A percentile compares a stretch with the other conserved stretches of the same genome.
Evolutionary conservation across 2,113 vertebrate species (phyloP).

Genomic region (Herpailurus yagouaroundi): DNA sequence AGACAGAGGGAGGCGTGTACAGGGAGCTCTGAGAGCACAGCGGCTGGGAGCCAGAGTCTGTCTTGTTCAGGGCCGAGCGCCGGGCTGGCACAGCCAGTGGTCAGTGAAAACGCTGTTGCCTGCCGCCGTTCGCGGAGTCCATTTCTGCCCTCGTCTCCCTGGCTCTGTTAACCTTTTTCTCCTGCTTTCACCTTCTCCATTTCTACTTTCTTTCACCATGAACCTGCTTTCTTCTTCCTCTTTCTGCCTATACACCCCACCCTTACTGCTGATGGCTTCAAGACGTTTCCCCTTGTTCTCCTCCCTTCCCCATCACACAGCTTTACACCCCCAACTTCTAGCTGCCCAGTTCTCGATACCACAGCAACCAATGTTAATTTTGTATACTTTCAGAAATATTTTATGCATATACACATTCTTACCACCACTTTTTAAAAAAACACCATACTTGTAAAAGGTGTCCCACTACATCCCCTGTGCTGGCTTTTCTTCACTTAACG

Average conservation of each 20-base stretch:
- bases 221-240: neutral
- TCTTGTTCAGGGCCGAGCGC: neutral
- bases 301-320: neutral
- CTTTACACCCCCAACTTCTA: neutral
- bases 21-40: neutral
- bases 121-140: neutral
- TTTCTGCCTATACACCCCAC: neutral
- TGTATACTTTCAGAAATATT: neutral
- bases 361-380: neutral
- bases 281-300: neutral
- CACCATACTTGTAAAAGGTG: neutral
- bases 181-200: neutral
- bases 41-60: neutral
- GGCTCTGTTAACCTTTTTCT: neutral
- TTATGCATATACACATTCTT: neutral
- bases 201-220: neutral
- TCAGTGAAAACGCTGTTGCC: neutral
- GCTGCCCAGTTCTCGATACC: neutral
- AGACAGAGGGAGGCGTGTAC: neutral
- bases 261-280: neutral
- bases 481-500: neutral
- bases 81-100: neutral
- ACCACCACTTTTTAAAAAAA: neutral
- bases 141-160: neutral
- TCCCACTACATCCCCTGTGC: neutral